Evolutionary conservation across 2,113 vertebrate genomes (phyloP), one percentile per base, ranked within the genome.

Genomic region (Oriolus oriolus): DNA sequence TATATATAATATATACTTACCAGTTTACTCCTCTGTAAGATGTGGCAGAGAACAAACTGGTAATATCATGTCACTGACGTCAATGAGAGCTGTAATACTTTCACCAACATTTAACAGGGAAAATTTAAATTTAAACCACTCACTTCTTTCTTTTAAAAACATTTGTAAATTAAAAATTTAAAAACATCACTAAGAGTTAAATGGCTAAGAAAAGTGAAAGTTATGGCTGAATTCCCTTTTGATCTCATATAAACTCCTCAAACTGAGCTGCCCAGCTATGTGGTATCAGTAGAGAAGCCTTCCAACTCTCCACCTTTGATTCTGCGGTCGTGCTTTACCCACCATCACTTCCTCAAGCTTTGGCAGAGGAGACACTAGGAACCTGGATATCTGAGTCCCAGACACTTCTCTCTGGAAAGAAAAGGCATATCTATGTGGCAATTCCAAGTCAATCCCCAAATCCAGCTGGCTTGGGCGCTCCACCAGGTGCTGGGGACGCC

Each of bases 1-100:
- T 97, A 89, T 89, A 98, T 97, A 98, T 98, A 98, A 98, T 98
- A 98, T 98, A 98, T 96, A 98, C 97, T 97, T 97, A 97, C 97
- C 97, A 97, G 97, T 97, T 98, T 97, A 97, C 94, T 97, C 97
- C 92, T 97, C 97, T 97, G 90, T 96, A 97, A 97, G 97, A 96
- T 96, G 97, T 96, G 91, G 97, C 97, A 98, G 97, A 98, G 97
- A 98, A 97, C 96, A 98, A 98, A 98, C 97, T 96, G 97, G 98
- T 97, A 98, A 98, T 96, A 96, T 96, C 94, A 97, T 97, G 95
- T 98, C 97, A 97, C 96, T 93, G 97, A 98, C 89, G 97, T 98
- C 96, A 97, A 96, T 97, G 97, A 98, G 95, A 97, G 97, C 95
- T 97, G 96, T 84, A 97, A 97, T 97, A 97, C 96, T 97, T 98